Evolutionary conservation across 2,888 invertebrate species (phyloP), one percentile per base, ranked within the genome.

Genomic region (Proisotoma minuta): DNA sequence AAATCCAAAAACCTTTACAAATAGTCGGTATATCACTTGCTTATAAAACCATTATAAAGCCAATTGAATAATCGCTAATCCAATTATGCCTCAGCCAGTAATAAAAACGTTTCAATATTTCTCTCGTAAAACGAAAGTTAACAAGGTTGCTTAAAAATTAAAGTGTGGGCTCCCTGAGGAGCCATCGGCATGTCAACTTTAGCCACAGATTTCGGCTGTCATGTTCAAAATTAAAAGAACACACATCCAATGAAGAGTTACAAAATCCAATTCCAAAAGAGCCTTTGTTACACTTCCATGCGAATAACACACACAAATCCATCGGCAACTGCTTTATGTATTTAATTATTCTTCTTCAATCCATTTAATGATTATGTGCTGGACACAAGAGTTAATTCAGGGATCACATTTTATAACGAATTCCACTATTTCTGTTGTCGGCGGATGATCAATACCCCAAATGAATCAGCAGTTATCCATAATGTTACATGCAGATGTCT

Each of bases 401-500:
- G 34, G 34, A 34, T 10, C 8, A 34, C 34, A 10, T 34, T 34
- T 34, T 34, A 34, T 15, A 34, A n/a, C n/a, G n/a, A n/a, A n/a
- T n/a, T n/a, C n/a, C n/a, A n/a, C n/a, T n/a, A n/a, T n/a, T n/a
- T n/a, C n/a, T n/a, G n/a, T n/a, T 67, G 67, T 68, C 67, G 67
- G 65, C 64, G 57, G 67, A 62, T 64, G 60, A 62, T 57, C 57
- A 57, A 57, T 28, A 56, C 10, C 29, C 26, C 40, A 59, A 59
- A 62, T 68, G 67, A 68, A 65, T 68, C 67, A 68, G 67, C 67
- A 68, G 51, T 68, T 62, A 26, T 23, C 26, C 15, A 43, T 34
- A 34, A 34, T 34, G 10, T 10, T 34, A 34, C 8, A 10, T 12
- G 12, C 34, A 34, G 34, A 34, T 8, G 12, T 34, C 10, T 12